Percentiles rank a stretch among this genome's conserved stretches.
These are phyloP conservation scores for Papio anubis DNA, from an alignment of 2,113 vertebrate species.

Conservation along the genomic window DNA sequence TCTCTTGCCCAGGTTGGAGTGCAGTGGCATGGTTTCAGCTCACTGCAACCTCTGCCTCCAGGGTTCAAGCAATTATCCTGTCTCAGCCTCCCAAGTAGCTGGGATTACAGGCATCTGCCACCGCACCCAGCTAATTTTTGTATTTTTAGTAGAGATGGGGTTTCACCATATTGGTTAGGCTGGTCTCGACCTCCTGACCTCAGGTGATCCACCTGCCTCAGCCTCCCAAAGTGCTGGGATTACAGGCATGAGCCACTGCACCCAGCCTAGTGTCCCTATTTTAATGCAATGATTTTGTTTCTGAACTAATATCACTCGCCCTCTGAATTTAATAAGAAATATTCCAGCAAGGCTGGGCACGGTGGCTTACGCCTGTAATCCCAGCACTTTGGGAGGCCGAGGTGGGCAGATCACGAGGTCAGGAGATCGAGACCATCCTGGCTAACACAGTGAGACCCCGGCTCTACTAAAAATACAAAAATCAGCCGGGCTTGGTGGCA, in stretches of 20 bases:
- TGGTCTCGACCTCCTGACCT: background rate
- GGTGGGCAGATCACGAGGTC: too few relatives aligned
- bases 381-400: too few relatives aligned
- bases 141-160: background rate
- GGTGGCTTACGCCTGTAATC: too few relatives aligned
- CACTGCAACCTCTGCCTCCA: background rate
- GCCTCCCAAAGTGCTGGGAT: background rate
- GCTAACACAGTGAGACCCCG: too few relatives aligned
- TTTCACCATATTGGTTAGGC: background rate
- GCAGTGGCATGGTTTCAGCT: background rate
- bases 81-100: background rate
- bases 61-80: background rate
- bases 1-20: background rate
- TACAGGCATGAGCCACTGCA: background rate
- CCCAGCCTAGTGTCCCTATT: background rate
- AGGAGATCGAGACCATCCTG: too few relatives aligned
- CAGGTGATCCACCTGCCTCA: background rate
- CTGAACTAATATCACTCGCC: background rate
- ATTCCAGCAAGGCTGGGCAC: background rate
- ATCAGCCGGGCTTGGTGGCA: too few relatives aligned
- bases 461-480: too few relatives aligned
- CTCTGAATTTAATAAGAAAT: slow-evolving; percentile 5
- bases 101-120: background rate
- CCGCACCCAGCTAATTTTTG: background rate
- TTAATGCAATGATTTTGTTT: slow-evolving; percentile 5